Base-by-base conservation (phyloP, 2,888 invertebrate genomes). In the Hylaea fasciaria region DNA sequence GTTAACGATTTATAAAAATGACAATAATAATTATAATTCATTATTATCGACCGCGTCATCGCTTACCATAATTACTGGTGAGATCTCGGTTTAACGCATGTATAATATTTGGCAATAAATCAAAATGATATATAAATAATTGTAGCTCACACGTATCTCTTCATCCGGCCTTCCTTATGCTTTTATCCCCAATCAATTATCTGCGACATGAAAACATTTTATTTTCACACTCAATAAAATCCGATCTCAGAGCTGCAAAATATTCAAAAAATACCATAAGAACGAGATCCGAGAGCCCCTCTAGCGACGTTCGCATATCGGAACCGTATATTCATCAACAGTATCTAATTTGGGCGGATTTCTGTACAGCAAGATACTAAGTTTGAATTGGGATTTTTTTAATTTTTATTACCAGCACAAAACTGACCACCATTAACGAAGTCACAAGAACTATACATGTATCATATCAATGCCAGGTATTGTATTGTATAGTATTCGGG, bases 271-370 rank as follows among this genome's bases (percentile, higher is more conserved):
- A 65, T 46, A 66, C 60, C 66, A 68, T 69, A 65, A 59, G 50
- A 58, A 57, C 39, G 40, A 17, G 47, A 41, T 52, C 22, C 22
- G 9, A 55, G 47, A 55, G 5, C 59, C 58, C 53, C 62, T 14
- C 35, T n/a, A 46, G 60, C 66, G 37, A 63, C 65, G 70, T 51
- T 62, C 55, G 68, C 72, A 70, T 63, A 65, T 70, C 59, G 67
- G 45, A 57, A 62, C 54, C 1, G 39, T 40, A 12, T 54, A 40
- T 16, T 17, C 7, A 37, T 17, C 11, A 22, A 46, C 53, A 53
- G 39, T 39, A 29, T 3, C 11, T 17, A n/a, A 41, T 28, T 0
- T 50, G 7, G 14, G 5, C 8, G 0, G 13, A 40, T 40, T 40
- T 14, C 13, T n/a, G n/a, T 2, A 3, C n/a, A 39, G 13, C n/a